Conservation (phyloP, 2,113 vertebrate genomes). For the Cyprinodon tularosa region DNA sequence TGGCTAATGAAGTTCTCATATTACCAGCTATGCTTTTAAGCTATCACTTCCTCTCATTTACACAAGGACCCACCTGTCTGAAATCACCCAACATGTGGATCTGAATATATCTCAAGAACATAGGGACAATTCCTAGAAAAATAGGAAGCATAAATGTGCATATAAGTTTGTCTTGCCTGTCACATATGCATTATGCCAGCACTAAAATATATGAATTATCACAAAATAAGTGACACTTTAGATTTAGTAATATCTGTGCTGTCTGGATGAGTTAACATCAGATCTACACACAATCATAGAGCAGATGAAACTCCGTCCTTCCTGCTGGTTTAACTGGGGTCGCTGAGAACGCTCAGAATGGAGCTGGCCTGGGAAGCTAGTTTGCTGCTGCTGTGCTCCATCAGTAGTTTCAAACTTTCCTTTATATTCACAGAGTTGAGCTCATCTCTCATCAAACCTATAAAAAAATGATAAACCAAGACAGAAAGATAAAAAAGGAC, state of each 20-base stretch:
- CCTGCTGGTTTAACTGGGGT: slow-evolving; percentile 56
- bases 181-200: background rate
- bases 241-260: slow-evolving; percentile 6
- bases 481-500: slow-evolving; percentile 13
- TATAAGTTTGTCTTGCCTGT: background rate
- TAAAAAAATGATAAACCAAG: slow-evolving; percentile 12
- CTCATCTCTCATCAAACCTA: slow-evolving; percentile 81
- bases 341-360: slow-evolving; percentile 73
- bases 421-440: slow-evolving; percentile 81
- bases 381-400: slow-evolving; percentile 77
- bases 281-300: slow-evolving; percentile 7
- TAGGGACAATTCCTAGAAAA: background rate
- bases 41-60: background rate
- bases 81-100: background rate
- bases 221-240: background rate
- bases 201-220: background rate
- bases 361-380: slow-evolving; percentile 81
- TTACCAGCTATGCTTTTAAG: background rate
- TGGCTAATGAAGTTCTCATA: background rate
- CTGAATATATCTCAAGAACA: background rate
- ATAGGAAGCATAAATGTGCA: background rate
- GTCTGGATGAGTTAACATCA: background rate
- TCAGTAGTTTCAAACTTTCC: slow-evolving; percentile 80
- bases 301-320: background rate
- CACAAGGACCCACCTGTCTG: background rate